Percentiles rank a stretch among this genome's conserved stretches.
Evolutionary conservation across 2,888 invertebrate genomes (phyloP).

Genomic region (Drosophila buzzatii): DNA sequence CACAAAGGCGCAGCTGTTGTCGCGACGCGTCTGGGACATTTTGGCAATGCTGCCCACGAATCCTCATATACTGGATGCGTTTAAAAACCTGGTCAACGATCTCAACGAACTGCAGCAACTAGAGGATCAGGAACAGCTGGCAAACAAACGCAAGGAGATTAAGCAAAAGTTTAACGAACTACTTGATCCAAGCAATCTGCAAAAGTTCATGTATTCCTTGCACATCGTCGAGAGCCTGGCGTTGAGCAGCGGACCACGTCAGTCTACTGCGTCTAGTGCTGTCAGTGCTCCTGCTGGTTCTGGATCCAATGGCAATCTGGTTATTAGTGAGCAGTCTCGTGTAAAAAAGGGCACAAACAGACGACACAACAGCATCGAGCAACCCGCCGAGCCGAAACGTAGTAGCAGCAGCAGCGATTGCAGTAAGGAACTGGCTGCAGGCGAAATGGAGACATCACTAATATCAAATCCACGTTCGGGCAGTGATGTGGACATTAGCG

Average conservation of each 20-base stretch:
- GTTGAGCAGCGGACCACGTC: constrained; percentile 75
- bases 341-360: constrained; percentile 61
- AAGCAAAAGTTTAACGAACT: constrained; percentile 88
- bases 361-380: constrained; percentile 73
- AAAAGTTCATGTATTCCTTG: constrained; percentile 97
- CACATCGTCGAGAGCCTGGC: constrained; percentile 94
- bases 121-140: constrained; percentile 74
- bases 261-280: constrained; percentile 22
- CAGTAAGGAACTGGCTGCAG: constrained; percentile 51
- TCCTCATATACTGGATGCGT: constrained; percentile 91
- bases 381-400: constrained; percentile 57
- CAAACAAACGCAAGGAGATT: constrained; percentile 82
- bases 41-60: constrained; percentile 96
- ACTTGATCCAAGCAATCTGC: constrained; percentile 94
- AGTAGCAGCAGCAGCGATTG: constrained; percentile 55
- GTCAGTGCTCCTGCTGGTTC: constrained; percentile 26
- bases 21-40: constrained; percentile 97
- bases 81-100: constrained; percentile 89
- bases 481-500: constrained; percentile 43
- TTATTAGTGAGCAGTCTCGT: constrained; percentile 66
- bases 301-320: constrained; percentile 62
- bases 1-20: constrained; percentile 94
- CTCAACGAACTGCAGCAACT: constrained; percentile 75
- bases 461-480: constrained; percentile 53
- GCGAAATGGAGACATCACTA: constrained; percentile 51